Evolutionary conservation across 2,888 invertebrate genomes (phyloP), one percentile per base, ranked within the genome.

Genomic region (Keiferia lycopersicella): DNA sequence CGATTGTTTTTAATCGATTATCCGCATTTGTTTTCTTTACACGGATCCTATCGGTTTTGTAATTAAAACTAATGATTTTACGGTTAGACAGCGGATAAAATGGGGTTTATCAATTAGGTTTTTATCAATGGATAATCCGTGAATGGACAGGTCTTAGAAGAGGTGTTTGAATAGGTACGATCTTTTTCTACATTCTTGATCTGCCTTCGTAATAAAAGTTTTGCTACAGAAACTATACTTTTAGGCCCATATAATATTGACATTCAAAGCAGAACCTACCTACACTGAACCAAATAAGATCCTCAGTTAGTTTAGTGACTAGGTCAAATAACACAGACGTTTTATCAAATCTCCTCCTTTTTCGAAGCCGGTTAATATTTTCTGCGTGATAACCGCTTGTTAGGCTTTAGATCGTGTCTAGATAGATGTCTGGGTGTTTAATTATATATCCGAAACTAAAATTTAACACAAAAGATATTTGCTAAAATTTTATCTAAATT

Each of bases 1-100:
- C 75, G 77, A 80, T 82, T 79, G 2, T 38, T 4, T 38, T 16
- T 68, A 76, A 75, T 74, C 77, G 77, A 81, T 82, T 81, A 73
- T 77, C 76, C 70, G 72, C 70, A 71, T 68, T 34, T 72, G 74
- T 79, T 77, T 73, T 75, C 71, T 73, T 65, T 73, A 73, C 74
- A 75, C 73, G 69, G 73, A 74, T 72, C 68, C 73, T 69, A 34
- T 34, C 66, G 59, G 67, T 68, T 65, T 74, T 70, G 63, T 69
- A 70, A 79, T 78, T 76, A 72, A 65, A 68, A 64, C 69, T 75
- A 75, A 79, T 77, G 69, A 76, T 72, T 75, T 73, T 69, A 76
- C 70, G 71, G 68, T 66, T 61, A 64, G 69, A 68, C 66, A 68
- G 70, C 69, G 73, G 68, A 73, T 64, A 69, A 68, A 71, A 69